Conservation (phyloP, 35 echinoderm and acorn worm species). For the Nesometra sesokonis region DNA sequence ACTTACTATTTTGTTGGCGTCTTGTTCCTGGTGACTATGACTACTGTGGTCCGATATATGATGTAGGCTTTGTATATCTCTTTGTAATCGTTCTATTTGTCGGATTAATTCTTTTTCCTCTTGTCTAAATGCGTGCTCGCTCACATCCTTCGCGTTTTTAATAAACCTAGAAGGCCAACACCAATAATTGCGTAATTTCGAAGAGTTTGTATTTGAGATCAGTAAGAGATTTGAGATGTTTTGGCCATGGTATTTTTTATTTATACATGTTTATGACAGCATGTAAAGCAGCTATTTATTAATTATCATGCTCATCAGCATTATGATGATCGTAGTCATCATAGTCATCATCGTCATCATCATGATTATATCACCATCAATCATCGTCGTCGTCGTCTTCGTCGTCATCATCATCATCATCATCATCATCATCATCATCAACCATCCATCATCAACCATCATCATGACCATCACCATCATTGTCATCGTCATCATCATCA, state of each 20-base stretch:
- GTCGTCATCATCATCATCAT: conserved; percentile 19
- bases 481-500: background rate
- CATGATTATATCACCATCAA: conserved; percentile 12
- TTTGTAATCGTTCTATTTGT: conserved; percentile 44
- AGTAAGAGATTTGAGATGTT: no score
- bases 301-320: no score
- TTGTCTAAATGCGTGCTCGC: conserved; percentile 33
- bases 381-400: no score
- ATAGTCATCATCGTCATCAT: no score
- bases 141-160: conserved; percentile 32
- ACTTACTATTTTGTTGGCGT: background rate
- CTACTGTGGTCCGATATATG: conserved; percentile 4
- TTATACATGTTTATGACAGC: background rate
- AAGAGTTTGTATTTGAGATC: no score
- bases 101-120: conserved; percentile 55
- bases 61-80: conserved; percentile 44
- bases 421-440: no score
- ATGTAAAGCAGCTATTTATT: no score
- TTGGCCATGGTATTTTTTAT: no score
- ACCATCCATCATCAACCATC: no score
- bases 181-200: no score
- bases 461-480: conserved; percentile 7
- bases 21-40: background rate
- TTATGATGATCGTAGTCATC: no score
- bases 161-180: conserved; percentile 23